Conservation (phyloP, 2,797 vertebrate genomes). For the Paratrypauchen microcephalus region DNA sequence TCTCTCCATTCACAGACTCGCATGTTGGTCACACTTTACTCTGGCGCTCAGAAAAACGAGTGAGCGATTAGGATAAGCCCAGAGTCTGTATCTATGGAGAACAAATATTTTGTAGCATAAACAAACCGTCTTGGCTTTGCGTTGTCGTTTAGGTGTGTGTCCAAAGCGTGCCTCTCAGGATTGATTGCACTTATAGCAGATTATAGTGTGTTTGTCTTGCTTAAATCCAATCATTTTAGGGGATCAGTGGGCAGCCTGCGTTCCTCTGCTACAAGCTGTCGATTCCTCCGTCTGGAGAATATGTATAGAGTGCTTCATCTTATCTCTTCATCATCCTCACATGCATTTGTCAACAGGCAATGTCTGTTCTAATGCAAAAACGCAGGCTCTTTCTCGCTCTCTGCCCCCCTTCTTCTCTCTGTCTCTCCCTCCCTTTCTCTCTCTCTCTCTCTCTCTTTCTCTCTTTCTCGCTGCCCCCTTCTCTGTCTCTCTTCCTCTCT, state of each 20-base stretch:
- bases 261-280: slow-evolving; percentile 74
- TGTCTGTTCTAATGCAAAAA: slow-evolving; percentile 2
- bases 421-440: no score
- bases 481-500: no score
- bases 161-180: slow-evolving; percentile 69
- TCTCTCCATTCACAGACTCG: slow-evolving; percentile 31
- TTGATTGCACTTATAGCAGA: slow-evolving; percentile 71
- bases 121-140: slow-evolving; percentile 65
- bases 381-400: no score
- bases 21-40: slow-evolving; percentile 39
- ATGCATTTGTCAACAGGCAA: slow-evolving; percentile 32
- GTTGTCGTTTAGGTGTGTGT: slow-evolving; percentile 63
- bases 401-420: no score
- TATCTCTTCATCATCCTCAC: slow-evolving; percentile 34
- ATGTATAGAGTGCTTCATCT: slow-evolving; percentile 37
- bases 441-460: no score
- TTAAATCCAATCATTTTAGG: slow-evolving; percentile 76
- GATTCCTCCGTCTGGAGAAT: slow-evolving; percentile 60
- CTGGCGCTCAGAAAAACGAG: slow-evolving; percentile 26
- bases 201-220: slow-evolving; percentile 75
- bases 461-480: no score
- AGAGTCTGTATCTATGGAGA: slow-evolving; percentile 45
- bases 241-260: slow-evolving; percentile 72
- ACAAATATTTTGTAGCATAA: slow-evolving; percentile 60
- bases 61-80: slow-evolving; percentile 55